These are phyloP conservation scores for Mastigias papua DNA, from an alignment of 30 jellyfish, hydroid and myxozoan species.

Conservation along the genomic window DNA sequence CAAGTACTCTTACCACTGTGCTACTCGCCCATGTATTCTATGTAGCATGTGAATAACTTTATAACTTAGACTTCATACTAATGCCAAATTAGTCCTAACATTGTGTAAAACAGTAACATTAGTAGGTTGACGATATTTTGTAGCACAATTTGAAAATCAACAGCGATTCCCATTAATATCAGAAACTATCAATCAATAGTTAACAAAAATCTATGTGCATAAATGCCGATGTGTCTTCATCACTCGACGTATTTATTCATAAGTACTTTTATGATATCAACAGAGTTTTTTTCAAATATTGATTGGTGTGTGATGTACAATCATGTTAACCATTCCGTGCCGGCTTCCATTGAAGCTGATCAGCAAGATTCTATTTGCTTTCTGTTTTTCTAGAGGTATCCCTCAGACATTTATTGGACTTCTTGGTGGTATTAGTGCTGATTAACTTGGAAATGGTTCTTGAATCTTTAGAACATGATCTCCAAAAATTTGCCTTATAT, in stretches of 20 bases:
- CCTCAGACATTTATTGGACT: neutral
- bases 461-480: neutral
- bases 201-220: too few relatives aligned
- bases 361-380: neutral
- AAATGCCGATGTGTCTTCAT: too few relatives aligned
- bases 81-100: neutral
- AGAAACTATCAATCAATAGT: too few relatives aligned
- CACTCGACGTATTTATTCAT: too few relatives aligned
- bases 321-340: too few relatives aligned
- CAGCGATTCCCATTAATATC: too few relatives aligned
- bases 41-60: neutral
- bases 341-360: neutral
- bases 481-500: neutral
- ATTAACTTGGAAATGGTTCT: neutral
- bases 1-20: too few relatives aligned
- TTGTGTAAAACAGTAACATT: neutral
- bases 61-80: neutral
- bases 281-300: too few relatives aligned
- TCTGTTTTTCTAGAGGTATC: neutral
- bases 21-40: too few relatives aligned
- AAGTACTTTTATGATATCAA: too few relatives aligned
- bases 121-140: neutral
- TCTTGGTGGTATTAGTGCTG: neutral
- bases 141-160: neutral
- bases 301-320: too few relatives aligned